Evolutionary conservation across 1,140 invertebrate species (phyloP).

Genomic region (Anthonomus grandis): DNA sequence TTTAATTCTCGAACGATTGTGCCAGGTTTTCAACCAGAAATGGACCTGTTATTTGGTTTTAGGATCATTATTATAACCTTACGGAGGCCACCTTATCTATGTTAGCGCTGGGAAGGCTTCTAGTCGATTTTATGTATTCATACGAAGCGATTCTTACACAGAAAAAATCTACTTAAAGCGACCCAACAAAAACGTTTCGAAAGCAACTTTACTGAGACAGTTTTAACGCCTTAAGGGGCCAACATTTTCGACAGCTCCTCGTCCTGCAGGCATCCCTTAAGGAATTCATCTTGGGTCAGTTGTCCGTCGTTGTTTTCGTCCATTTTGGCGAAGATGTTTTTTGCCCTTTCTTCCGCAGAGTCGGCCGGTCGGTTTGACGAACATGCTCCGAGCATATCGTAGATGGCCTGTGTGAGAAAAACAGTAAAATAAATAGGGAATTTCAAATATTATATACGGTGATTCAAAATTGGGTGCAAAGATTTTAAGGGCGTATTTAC

Average conservation of each 20-base stretch:
- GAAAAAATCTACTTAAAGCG: too few species aligned
- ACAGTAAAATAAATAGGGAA: too few species aligned
- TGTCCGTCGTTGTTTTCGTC: constrained; percentile 98
- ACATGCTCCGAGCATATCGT: constrained; percentile 96
- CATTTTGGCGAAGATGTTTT: constrained; percentile 99
- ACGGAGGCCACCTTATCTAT: neutral
- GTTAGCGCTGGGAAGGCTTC: neutral
- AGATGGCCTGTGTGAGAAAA: constrained; percentile 78
- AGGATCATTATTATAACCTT: too few species aligned
- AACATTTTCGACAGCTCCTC: constrained; percentile 95
- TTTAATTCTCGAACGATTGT: constrained; percentile 20
- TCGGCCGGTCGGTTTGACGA: constrained; percentile 89
- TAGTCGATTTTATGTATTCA: neutral
- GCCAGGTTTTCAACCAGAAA: constrained; percentile 6
- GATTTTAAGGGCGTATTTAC: too few species aligned
- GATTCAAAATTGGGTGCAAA: too few species aligned
- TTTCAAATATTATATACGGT: too few species aligned
- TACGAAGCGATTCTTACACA: too few species aligned
- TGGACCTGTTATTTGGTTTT: too few species aligned
- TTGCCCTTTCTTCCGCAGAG: constrained; percentile 92
- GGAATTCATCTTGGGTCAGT: constrained; percentile 96
- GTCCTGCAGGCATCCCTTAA: constrained; percentile 97
- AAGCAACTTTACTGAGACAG: neutral
- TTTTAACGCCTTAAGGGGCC: constrained; percentile 68
- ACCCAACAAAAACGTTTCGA: neutral